A percentile compares a stretch with the other conserved stretches of the same genome.
Evolutionary conservation across 2,797 vertebrate species (phyloP).

Genomic region (Danio aesculapii): DNA sequence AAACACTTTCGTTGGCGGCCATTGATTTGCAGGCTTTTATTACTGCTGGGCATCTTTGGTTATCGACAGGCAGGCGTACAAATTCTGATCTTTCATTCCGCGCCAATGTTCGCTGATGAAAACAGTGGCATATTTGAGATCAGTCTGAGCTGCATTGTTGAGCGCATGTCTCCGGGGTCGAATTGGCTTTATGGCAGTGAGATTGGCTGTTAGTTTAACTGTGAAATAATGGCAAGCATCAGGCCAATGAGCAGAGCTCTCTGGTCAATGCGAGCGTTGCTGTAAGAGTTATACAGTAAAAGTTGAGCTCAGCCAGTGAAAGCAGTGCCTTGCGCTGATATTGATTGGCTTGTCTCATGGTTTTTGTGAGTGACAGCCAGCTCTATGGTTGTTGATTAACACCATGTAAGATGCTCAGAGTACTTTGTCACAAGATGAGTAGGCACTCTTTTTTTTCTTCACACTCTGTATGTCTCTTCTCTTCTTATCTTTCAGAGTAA

Average conservation of each 20-base stretch:
- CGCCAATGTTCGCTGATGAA: not conserved
- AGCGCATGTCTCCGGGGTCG: constrained; percentile 6
- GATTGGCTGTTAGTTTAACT: constrained; percentile 20
- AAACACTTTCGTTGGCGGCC: constrained; percentile 17
- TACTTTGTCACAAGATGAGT: constrained; percentile 48
- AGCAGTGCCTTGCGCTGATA: constrained; percentile 12
- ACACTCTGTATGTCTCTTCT: constrained; percentile 26
- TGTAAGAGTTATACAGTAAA: constrained; percentile 2
- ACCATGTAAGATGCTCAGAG: constrained; percentile 32
- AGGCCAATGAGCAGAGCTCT: constrained; percentile 1
- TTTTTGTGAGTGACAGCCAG: constrained; percentile 46
- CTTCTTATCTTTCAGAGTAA: constrained; percentile 25
- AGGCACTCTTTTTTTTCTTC: constrained; percentile 33
- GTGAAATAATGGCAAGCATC: not conserved
- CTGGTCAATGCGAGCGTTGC: not conserved
- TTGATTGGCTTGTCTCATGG: constrained; percentile 36
- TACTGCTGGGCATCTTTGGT: constrained; percentile 33
- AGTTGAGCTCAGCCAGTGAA: constrained; percentile 8
- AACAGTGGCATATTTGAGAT: not conserved
- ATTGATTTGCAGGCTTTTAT: constrained; percentile 42
- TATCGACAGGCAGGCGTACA: not conserved
- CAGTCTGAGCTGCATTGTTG: not conserved
- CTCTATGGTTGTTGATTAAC: constrained; percentile 40
- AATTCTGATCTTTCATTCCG: not conserved
- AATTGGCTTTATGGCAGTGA: constrained; percentile 13